A percentile compares a stretch with the other conserved stretches of the same genome.
Evolutionary conservation across 2,113 vertebrate genomes (phyloP).

Genomic region (Tupaia chinensis): DNA sequence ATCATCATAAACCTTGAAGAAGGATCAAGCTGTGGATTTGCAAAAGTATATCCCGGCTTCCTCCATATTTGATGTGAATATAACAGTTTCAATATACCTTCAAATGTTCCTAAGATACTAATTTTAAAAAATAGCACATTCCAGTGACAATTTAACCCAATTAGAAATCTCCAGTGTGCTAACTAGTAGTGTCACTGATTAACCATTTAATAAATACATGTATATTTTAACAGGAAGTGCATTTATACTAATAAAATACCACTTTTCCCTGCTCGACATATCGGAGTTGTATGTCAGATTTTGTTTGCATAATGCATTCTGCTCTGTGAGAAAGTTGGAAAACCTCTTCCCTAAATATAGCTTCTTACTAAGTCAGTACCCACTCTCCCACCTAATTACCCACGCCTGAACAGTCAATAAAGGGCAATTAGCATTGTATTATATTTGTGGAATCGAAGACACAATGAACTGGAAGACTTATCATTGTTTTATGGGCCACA

Average conservation of each 20-base stretch:
- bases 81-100: background rate
- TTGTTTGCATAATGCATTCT: constrained; percentile 72
- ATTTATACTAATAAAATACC: constrained; percentile 54
- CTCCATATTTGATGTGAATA: constrained; percentile 11
- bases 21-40: background rate
- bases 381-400: constrained; percentile 23
- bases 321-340: constrained; percentile 57
- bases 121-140: background rate
- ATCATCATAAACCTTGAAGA: background rate
- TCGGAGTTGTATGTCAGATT: constrained; percentile 63
- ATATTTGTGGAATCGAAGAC: constrained; percentile 40
- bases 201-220: constrained; percentile 14
- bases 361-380: constrained; percentile 53
- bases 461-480: background rate
- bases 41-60: background rate
- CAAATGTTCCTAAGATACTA: constrained; percentile 13
- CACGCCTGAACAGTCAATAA: constrained; percentile 10
- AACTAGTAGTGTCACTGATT: background rate
- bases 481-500: constrained; percentile 38
- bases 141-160: constrained; percentile 18
- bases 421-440: constrained; percentile 47
- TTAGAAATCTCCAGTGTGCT: background rate
- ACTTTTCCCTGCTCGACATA: constrained; percentile 49
- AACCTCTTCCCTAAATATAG: constrained; percentile 52
- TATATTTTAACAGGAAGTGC: constrained; percentile 10